phyloP scores from a whole-genome alignment of 1,140 invertebrate genomes.

The Drosophila aff. region DNA sequence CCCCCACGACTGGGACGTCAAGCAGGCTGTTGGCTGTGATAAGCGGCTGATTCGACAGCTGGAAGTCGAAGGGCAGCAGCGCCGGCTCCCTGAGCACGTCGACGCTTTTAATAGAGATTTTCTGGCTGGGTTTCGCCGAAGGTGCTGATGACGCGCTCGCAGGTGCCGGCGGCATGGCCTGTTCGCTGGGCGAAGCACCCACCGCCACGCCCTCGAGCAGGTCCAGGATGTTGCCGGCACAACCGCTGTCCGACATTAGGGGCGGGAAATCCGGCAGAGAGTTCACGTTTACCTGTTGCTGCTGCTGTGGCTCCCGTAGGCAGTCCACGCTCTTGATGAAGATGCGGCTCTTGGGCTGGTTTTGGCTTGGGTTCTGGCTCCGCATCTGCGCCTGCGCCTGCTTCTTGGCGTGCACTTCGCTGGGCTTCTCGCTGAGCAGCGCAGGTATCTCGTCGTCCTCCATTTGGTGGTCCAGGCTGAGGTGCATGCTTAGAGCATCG shows the following conservation, averaged over 20 bases:
- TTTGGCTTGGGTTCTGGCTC: background rate
- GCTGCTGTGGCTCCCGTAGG: conserved; percentile 66
- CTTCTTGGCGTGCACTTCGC: conserved; percentile 8
- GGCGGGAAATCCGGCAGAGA: conserved; percentile 51
- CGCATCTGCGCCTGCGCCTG: background rate
- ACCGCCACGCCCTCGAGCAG: conserved; percentile 59
- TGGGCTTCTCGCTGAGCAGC: conserved; percentile 29
- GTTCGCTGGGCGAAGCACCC: conserved; percentile 14
- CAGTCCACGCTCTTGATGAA: conserved; percentile 82
- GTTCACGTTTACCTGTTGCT: conserved; percentile 14
- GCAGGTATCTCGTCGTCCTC: conserved; percentile 69
- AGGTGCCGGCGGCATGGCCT: conserved; percentile 20
- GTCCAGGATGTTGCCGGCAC: conserved; percentile 55
- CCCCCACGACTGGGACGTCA: conserved; percentile 24
- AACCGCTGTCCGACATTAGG: conserved; percentile 27
- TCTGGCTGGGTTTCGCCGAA: conserved; percentile 59
- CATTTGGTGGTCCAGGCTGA: conserved; percentile 85
- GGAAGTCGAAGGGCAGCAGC: conserved; percentile 68
- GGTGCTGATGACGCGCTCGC: background rate
- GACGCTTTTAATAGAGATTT: conserved; percentile 83
- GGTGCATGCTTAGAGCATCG: conserved; percentile 85
- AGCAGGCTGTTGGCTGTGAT: conserved; percentile 35
- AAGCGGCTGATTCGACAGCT: conserved; percentile 34
- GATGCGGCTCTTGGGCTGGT: conserved; percentile 66
- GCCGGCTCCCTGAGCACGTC: conserved; percentile 77